Evolutionary conservation across 92 coral and sea anemone species (phyloP).

Genomic region (Bergia puertoricense): DNA sequence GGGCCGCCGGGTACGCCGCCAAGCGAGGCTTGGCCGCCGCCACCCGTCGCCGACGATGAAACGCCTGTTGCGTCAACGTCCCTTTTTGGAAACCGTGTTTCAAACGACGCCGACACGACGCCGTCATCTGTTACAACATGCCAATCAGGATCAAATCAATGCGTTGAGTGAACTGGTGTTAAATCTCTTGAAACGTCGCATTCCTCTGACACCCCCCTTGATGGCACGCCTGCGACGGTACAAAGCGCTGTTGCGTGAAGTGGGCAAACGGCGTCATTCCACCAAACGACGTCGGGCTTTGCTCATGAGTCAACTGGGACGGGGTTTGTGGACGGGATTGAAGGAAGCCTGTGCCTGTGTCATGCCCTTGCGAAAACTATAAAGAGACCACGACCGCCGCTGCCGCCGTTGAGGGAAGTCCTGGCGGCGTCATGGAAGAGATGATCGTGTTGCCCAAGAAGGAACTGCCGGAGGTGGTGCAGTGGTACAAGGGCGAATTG

Average conservation of each 20-base stretch:
- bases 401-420: neutral
- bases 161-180: constrained; percentile 49
- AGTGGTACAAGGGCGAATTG: constrained; percentile 35
- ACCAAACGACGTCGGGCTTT: constrained; percentile 43
- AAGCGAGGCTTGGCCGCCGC: constrained; percentile 32
- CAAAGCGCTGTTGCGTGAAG: constrained; percentile 45
- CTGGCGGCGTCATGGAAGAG: constrained; percentile 32
- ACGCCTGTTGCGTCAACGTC: constrained; percentile 50
- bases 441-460: too few species aligned
- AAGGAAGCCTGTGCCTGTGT: constrained; percentile 42
- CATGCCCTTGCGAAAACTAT: constrained; percentile 51
- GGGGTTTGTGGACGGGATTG: constrained; percentile 47
- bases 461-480: constrained; percentile 27
- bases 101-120: constrained; percentile 36
- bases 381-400: constrained; percentile 38
- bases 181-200: constrained; percentile 45
- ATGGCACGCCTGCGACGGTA: constrained; percentile 53
- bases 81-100: constrained; percentile 45
- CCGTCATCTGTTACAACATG: constrained; percentile 55
- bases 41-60: constrained; percentile 47
- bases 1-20: constrained; percentile 52
- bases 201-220: constrained; percentile 50
- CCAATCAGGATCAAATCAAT: constrained; percentile 51
- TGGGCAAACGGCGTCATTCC: constrained; percentile 54
- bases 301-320: constrained; percentile 40